phyloP scores from a whole-genome alignment of 2,888 invertebrate species.

The Clunio marinus region DNA sequence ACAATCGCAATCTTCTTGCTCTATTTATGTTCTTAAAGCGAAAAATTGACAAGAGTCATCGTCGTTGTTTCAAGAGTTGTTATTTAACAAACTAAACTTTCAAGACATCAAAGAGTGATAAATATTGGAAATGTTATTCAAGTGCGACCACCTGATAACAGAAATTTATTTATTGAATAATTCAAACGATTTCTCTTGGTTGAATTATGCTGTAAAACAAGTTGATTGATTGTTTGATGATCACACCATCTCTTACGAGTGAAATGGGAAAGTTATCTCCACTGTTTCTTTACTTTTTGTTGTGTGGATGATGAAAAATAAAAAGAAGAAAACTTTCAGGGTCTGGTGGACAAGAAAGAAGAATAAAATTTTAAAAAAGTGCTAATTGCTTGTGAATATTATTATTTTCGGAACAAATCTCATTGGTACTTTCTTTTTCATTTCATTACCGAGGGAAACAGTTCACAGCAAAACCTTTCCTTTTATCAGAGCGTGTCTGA shows the following conservation, averaged over 20 bases:
- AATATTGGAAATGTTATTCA: too few relatives aligned
- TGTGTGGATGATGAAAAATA: neutral
- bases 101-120: too few relatives aligned
- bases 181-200: conserved; percentile 27
- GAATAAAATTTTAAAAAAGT: neutral
- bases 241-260: neutral
- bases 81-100: too few relatives aligned
- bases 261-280: conserved; percentile 26
- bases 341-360: conserved; percentile 9
- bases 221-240: conserved; percentile 28
- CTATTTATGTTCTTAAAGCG: neutral
- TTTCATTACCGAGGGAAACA: neutral
- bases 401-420: conserved; percentile 5
- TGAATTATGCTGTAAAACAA: conserved; percentile 7
- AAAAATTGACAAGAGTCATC: too few relatives aligned
- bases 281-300: neutral
- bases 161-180: conserved; percentile 15
- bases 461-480: neutral
- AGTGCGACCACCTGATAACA: neutral
- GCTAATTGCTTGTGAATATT: conserved; percentile 24
- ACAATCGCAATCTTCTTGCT: neutral
- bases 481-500: conserved; percentile 33
- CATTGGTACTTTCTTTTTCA: conserved; percentile 26
- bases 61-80: too few relatives aligned
- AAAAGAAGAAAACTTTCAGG: neutral